Evolutionary conservation across 2,888 invertebrate genomes (phyloP), one percentile per base, ranked within the genome.

Genomic region (Callimorpha dominula): DNA sequence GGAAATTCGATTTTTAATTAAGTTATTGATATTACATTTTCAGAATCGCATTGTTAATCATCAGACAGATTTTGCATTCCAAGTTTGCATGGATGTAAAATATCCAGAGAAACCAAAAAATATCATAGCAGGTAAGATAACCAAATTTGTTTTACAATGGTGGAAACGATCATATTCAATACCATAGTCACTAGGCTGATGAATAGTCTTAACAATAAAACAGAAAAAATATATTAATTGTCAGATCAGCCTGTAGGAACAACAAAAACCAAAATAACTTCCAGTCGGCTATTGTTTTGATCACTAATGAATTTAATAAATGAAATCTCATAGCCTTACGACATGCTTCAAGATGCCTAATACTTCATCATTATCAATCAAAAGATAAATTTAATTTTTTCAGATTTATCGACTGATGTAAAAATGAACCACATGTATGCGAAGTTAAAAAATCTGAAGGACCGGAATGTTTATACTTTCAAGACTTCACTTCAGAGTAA

Each of bases 361-460:
- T 31, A 31, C 31, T 31, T 31, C 31, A 31, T 31, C 31, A 31
- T 31, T 2, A 31, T 31, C 31, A 31, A 31, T 57, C 57, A 31
- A 31, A 20, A 31, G 12, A 57, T 57, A 4, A 57, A 57, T 57
- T 14, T 0, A 31, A 60, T 50, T 31, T n/a, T 82, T 60, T 14
- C 83, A 92, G 91, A 74, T 69, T 73, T 92, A 50, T 60, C 71
- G 31, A 81, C 91, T 8, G 81, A 74, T 11, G 77, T 90, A 2
- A 74, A 82, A 42, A 74, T 89, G 40, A 73, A 54, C 8, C 86
- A 89, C 60, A 72, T 74, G 0, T 42, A 76, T 12, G 89, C 87
- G 4, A 84, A 66, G 46, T 70, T 90, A 12, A 20, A 14, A 0
- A 50, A 70, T 0, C 17, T 74, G 0, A 46, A 70, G 6, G 15